Evolutionary conservation across 2,113 vertebrate species (phyloP).

Genomic region (Pomatostomus ruficeps): DNA sequence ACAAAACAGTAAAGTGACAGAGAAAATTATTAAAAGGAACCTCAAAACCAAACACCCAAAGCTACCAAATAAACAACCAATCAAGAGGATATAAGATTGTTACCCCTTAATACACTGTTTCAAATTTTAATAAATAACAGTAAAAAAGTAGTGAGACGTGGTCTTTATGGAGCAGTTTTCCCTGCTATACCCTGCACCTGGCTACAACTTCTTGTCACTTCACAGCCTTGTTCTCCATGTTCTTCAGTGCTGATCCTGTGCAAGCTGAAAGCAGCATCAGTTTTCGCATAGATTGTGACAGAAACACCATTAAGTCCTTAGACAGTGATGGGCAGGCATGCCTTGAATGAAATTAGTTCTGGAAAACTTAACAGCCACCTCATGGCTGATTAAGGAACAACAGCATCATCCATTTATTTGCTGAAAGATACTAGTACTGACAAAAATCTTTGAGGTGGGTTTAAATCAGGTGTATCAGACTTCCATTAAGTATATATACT

Average conservation of each 20-base stretch:
- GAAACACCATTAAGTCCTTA: background rate
- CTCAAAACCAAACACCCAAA: background rate
- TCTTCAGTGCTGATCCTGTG: background rate
- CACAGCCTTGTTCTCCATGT: background rate
- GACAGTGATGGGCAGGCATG: background rate
- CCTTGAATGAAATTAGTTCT: background rate
- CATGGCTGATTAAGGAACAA: conserved; percentile 10
- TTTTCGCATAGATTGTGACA: background rate
- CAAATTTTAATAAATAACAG: background rate
- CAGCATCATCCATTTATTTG: background rate
- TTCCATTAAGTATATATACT: background rate
- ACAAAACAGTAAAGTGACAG: background rate
- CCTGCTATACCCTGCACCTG: background rate
- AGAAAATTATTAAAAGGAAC: background rate
- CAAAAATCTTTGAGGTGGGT: background rate
- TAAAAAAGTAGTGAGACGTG: background rate
- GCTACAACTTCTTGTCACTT: background rate
- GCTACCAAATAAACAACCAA: rapidly evolving
- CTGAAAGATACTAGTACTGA: background rate
- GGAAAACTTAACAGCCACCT: conserved; percentile 11
- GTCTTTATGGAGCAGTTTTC: background rate
- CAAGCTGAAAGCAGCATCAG: background rate
- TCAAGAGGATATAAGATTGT: background rate
- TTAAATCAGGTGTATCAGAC: background rate
- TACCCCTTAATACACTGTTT: background rate